Conservation (phyloP, 2,797 vertebrate genomes). For the Chloroceryle amazona region DNA sequence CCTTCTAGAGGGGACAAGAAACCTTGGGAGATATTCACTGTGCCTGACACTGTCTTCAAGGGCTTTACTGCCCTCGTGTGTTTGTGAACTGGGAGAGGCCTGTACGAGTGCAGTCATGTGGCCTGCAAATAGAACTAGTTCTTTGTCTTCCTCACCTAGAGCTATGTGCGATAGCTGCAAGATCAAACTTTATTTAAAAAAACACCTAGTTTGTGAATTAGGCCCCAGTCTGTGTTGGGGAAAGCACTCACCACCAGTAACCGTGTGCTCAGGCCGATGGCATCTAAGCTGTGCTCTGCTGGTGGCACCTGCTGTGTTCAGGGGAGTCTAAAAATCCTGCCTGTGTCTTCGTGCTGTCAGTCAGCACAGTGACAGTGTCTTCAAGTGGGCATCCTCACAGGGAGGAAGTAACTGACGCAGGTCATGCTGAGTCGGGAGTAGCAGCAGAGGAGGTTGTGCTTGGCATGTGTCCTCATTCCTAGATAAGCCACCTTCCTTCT, state of each 20-base stretch:
- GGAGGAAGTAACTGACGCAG: background rate
- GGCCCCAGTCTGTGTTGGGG: background rate
- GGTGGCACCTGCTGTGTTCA: background rate
- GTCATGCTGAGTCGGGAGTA: background rate
- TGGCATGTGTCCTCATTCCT: background rate
- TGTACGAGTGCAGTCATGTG: background rate
- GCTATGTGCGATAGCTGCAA: background rate
- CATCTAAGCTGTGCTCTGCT: background rate
- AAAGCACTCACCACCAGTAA: rapidly evolving
- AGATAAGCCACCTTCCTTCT: background rate
- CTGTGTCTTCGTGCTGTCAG: background rate
- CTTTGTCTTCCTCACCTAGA: background rate
- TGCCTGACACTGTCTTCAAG: background rate
- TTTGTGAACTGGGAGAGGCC: background rate
- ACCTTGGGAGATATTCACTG: background rate
- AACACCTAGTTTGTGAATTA: rapidly evolving
- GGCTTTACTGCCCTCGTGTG: constrained; percentile 67
- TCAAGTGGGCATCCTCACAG: background rate
- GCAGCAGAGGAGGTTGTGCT: background rate
- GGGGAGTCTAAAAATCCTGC: rapidly evolving
- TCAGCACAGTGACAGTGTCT: background rate
- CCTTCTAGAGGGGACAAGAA: background rate
- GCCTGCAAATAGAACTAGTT: background rate
- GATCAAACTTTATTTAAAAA: background rate
- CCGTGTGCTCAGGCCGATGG: rapidly evolving